Conservation (phyloP, 2,888 invertebrate species). For the Eumacrocentrus americanus region DNA sequence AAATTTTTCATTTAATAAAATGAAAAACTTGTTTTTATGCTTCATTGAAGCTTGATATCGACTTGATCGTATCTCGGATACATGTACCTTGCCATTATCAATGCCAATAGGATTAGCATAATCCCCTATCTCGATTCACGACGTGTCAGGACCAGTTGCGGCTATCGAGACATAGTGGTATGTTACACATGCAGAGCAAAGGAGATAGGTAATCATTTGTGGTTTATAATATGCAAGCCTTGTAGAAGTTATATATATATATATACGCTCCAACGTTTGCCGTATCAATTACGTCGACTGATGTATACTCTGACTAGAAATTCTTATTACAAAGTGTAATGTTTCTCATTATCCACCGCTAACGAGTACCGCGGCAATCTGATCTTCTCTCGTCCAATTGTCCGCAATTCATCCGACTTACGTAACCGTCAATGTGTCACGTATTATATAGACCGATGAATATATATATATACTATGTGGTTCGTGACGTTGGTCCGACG, state of each 20-base stretch:
- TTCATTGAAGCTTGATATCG: background rate
- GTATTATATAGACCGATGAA: background rate
- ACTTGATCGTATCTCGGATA: constrained; percentile 3
- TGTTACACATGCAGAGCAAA: background rate
- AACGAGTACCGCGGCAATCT: constrained; percentile 31
- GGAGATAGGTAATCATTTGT: background rate
- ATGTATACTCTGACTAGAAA: constrained; percentile 22
- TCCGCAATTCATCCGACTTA: background rate
- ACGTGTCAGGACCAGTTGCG: constrained; percentile 5
- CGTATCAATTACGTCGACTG: background rate
- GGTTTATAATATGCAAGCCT: background rate
- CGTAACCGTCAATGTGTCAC: background rate
- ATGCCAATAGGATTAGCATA: constrained; percentile 7
- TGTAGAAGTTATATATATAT: background rate
- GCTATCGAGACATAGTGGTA: constrained; percentile 1
- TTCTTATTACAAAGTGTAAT: constrained; percentile 36
- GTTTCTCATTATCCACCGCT: constrained; percentile 32
- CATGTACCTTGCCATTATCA: constrained; percentile 3
- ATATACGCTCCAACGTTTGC: background rate
- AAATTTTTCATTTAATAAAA: background rate
- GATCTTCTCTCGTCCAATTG: constrained; percentile 25
- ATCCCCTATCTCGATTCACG: constrained; percentile 10
- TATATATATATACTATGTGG: background rate
- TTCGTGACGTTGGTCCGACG: background rate
- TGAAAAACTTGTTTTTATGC: background rate